Evolutionary conservation across 2,888 invertebrate species (phyloP), one percentile per base, ranked within the genome.

Genomic region (Fragum sueziense): DNA sequence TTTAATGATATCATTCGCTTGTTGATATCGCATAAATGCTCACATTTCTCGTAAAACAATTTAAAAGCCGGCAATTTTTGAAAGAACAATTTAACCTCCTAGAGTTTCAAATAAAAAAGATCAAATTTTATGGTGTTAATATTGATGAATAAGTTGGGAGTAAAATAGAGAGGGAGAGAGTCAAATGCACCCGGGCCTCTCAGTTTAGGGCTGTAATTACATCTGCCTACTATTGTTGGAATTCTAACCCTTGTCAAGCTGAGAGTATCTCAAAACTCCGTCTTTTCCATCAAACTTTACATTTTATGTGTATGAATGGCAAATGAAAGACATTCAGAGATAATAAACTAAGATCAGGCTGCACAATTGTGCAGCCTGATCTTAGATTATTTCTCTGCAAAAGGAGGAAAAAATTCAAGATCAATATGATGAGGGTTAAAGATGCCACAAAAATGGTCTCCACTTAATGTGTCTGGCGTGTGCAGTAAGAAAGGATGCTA

Each of bases 181-280:
- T 72, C 27, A 17, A 54, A 52, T 57, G 54, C 57, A 37, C 74
- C 25, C 31, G 52, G 69, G 31, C 72, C 54, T 31, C 51, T 68
- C n/a, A 52, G 22, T 59, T 72, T 70, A 70, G 75, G 57, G 67
- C n/a, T 80, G 76, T 83, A 78, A 83, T 80, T 83, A 74, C 77
- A 77, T 76, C 71, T 73, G 72, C 27, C 34, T 22, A 7, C 27
- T 22, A 65, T 65, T 41, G 65, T 65, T 25, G 41, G 41, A 41
- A 65, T 25, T 65, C n/a, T n/a, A n/a, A n/a, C n/a, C n/a, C n/a
- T n/a, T n/a, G n/a, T n/a, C n/a, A n/a, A n/a, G n/a, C n/a, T n/a
- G n/a, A n/a, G n/a, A n/a, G n/a, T n/a, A n/a, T n/a, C n/a, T n/a
- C n/a, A n/a, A n/a, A n/a, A n/a, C n/a, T n/a, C n/a, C n/a, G n/a